phyloP scores from a whole-genome alignment of 2,888 invertebrate species.

The Drosophila sordidula region DNA sequence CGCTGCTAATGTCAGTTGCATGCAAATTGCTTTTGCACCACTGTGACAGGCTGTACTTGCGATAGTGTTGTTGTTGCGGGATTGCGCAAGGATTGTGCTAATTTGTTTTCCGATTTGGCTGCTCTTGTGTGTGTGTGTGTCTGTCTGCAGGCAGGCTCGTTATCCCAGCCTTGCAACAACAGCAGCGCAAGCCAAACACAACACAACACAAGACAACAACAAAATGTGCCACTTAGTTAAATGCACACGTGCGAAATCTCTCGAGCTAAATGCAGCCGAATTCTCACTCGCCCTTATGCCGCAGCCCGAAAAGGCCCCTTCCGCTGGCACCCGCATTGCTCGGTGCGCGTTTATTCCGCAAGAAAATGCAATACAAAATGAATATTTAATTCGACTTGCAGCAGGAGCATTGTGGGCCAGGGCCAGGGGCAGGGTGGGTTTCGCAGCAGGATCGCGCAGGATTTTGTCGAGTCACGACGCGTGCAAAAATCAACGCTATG shows the following conservation, averaged over 20 bases:
- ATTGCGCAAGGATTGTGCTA: slow-evolving; percentile 70
- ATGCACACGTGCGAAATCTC: slow-evolving; percentile 80
- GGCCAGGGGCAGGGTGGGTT: slow-evolving; percentile 1
- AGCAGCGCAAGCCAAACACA: slow-evolving; percentile 13
- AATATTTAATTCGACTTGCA: slow-evolving; percentile 66
- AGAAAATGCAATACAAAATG: slow-evolving; percentile 77
- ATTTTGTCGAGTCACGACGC: slow-evolving; percentile 51
- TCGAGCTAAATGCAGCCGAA: slow-evolving; percentile 73
- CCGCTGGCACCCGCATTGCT: slow-evolving; percentile 18
- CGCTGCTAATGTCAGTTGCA: slow-evolving; percentile 17
- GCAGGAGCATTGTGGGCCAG: background rate
- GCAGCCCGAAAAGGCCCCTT: background rate
- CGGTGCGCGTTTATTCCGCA: slow-evolving; percentile 30
- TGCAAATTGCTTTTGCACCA: slow-evolving; percentile 49
- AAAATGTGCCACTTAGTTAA: slow-evolving; percentile 70
- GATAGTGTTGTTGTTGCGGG: slow-evolving; percentile 10
- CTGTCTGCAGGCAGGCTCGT: slow-evolving; percentile 36
- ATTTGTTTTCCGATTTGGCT: slow-evolving; percentile 73
- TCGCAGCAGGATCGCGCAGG: slow-evolving; percentile 12
- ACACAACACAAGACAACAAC: slow-evolving; percentile 15
- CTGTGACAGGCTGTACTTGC: slow-evolving; percentile 33
- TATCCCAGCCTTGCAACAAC: slow-evolving; percentile 41
- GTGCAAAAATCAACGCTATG: slow-evolving; percentile 71
- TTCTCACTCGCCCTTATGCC: slow-evolving; percentile 21
- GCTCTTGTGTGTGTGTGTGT: slow-evolving; percentile 32